Percentiles rank a stretch among this genome's conserved stretches.
Evolutionary conservation across 2,888 invertebrate genomes (phyloP).

Genomic region (Falcaria lacertinaria): DNA sequence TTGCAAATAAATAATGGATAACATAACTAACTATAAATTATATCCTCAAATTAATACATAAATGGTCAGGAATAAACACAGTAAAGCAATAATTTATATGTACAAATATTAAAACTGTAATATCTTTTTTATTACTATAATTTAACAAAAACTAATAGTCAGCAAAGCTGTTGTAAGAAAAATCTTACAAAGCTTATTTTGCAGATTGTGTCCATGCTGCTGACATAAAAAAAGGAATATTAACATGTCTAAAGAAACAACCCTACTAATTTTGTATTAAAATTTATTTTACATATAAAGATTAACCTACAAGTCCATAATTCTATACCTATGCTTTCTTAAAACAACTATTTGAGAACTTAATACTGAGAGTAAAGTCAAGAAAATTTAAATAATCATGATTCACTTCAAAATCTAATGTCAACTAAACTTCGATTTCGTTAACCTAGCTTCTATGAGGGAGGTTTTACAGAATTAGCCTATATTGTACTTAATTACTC

Average conservation of each 20-base stretch:
- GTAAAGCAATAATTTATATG: too few relatives aligned
- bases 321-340: slow-evolving; percentile 53
- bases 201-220: slow-evolving; percentile 14
- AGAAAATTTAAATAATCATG: slow-evolving; percentile 51
- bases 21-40: too few relatives aligned
- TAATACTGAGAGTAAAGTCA: slow-evolving; percentile 74
- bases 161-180: neutral
- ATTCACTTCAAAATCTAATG: slow-evolving; percentile 44
- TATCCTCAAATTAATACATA: too few relatives aligned
- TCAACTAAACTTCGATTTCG: slow-evolving; percentile 50
- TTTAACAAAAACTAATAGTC: slow-evolving; percentile 1
- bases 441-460: slow-evolving; percentile 60
- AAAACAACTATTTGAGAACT: slow-evolving; percentile 71
- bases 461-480: slow-evolving; percentile 62
- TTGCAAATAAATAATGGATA: too few relatives aligned
- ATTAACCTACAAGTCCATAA: slow-evolving; percentile 60
- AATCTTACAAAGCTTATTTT: neutral
- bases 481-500: slow-evolving; percentile 72
- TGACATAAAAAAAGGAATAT: slow-evolving; percentile 48
- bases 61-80: too few relatives aligned
- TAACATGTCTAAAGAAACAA: slow-evolving; percentile 74
- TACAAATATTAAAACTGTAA: too few relatives aligned
- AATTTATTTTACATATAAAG: slow-evolving; percentile 63
- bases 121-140: too few relatives aligned
- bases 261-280: slow-evolving; percentile 67